Evolutionary conservation across 2,113 vertebrate species (phyloP).

Genomic region (Nettapus auritus): DNA sequence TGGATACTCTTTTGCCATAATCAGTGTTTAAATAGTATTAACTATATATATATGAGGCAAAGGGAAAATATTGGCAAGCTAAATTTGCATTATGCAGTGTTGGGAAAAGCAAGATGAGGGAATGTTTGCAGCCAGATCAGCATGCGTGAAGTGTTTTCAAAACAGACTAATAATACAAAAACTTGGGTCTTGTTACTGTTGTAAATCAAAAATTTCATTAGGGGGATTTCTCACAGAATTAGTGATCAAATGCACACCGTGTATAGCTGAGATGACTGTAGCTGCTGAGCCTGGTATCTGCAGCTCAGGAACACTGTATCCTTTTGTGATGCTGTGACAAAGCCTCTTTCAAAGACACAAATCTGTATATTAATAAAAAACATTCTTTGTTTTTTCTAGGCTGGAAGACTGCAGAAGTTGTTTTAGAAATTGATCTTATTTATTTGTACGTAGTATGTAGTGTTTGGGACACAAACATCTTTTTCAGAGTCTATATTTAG

Average conservation of each 20-base stretch:
- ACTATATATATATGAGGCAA: background rate
- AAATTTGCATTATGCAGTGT: background rate
- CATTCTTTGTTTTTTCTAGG: background rate
- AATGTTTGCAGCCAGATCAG: background rate
- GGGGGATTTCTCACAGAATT: background rate
- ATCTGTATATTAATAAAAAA: background rate
- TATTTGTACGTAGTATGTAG: background rate
- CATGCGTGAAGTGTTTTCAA: background rate
- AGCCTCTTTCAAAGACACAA: background rate
- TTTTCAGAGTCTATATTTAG: background rate
- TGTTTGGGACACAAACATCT: background rate
- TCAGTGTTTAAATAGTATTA: background rate
- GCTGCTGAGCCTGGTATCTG: background rate
- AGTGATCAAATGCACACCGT: background rate
- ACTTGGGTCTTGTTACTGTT: background rate
- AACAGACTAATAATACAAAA: background rate
- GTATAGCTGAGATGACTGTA: background rate
- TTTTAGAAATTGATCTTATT: background rate
- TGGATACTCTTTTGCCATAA: background rate
- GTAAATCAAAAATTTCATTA: background rate
- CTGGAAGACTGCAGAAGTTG: background rate
- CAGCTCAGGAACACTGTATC: accelerated
- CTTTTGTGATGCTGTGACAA: background rate
- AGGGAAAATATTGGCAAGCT: background rate
- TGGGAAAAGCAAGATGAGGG: background rate